Evolutionary conservation across 2,888 invertebrate genomes (phyloP).

Genomic region (Eilema caniola): DNA sequence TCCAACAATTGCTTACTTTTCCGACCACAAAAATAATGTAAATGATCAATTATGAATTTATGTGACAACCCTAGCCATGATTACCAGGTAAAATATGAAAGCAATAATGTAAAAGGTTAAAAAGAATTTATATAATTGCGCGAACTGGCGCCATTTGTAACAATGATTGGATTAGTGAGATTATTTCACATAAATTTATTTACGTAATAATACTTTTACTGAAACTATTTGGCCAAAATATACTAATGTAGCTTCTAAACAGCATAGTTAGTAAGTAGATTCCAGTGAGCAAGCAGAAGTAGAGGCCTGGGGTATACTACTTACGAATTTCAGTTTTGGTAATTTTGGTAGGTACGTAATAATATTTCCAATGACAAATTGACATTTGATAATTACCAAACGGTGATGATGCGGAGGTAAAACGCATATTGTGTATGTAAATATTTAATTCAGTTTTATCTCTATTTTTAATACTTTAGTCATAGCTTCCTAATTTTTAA

Average conservation of each 20-base stretch:
- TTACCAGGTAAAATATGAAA: conserved; percentile 21
- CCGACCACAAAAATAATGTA: too few relatives aligned
- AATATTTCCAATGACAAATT: too few relatives aligned
- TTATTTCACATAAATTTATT: not conserved
- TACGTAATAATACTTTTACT: not conserved
- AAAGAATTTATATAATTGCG: conserved; percentile 27
- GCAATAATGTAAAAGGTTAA: conserved; percentile 29
- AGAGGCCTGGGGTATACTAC: not conserved
- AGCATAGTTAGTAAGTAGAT: not conserved
- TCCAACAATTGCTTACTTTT: too few relatives aligned
- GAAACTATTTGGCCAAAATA: not conserved
- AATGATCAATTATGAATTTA: not conserved
- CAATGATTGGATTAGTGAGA: conserved; percentile 16
- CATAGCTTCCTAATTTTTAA: too few relatives aligned
- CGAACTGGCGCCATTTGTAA: conserved; percentile 23
- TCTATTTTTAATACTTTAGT: too few relatives aligned
- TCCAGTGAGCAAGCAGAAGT: not conserved
- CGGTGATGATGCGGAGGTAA: too few relatives aligned
- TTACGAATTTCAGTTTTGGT: not conserved
- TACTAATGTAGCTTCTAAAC: not conserved
- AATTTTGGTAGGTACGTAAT: too few relatives aligned
- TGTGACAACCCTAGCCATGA: conserved; percentile 24
- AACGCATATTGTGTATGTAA: too few relatives aligned
- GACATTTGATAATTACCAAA: too few relatives aligned
- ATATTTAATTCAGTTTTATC: too few relatives aligned